Conservation (phyloP, 2,888 invertebrate species). For the Pegoplata infirma region DNA sequence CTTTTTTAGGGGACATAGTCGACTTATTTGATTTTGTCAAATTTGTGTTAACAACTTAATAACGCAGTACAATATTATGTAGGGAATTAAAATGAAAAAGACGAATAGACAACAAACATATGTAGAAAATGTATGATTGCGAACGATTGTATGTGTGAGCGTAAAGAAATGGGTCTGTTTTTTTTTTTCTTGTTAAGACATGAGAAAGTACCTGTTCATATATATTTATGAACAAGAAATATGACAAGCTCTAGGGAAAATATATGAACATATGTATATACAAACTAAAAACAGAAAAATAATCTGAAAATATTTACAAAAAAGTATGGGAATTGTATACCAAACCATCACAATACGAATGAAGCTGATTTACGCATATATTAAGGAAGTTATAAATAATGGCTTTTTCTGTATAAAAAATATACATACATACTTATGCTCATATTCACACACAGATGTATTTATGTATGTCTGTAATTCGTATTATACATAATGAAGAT, state of each 20-base stretch:
- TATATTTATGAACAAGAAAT: constrained; percentile 20
- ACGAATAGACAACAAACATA: constrained; percentile 16
- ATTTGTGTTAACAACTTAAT: too few relatives aligned
- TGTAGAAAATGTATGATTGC: background rate
- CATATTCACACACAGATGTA: background rate
- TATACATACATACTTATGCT: too few relatives aligned
- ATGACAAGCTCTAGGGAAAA: constrained; percentile 36
- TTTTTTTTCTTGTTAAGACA: background rate
- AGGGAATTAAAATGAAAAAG: background rate
- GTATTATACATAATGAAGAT: constrained; percentile 23
- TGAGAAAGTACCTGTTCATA: constrained; percentile 16
- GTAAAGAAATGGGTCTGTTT: background rate
- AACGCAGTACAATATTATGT: too few relatives aligned
- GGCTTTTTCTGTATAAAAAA: constrained; percentile 9
- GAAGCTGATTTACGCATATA: constrained; percentile 53
- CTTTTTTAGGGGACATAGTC: too few relatives aligned
- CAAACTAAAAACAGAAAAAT: background rate
- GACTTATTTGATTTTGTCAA: too few relatives aligned
- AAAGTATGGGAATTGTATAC: constrained; percentile 11
- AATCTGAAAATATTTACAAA: background rate
- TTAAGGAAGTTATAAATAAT: constrained; percentile 52
- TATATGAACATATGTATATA: constrained; percentile 1
- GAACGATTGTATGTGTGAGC: too few relatives aligned
- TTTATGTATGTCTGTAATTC: background rate
- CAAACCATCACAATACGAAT: constrained; percentile 35